Percentiles rank a stretch among this genome's conserved stretches.
These are phyloP conservation scores for Merluccius polli DNA, from an alignment of 2,797 vertebrate species.

Conservation along the genomic window DNA sequence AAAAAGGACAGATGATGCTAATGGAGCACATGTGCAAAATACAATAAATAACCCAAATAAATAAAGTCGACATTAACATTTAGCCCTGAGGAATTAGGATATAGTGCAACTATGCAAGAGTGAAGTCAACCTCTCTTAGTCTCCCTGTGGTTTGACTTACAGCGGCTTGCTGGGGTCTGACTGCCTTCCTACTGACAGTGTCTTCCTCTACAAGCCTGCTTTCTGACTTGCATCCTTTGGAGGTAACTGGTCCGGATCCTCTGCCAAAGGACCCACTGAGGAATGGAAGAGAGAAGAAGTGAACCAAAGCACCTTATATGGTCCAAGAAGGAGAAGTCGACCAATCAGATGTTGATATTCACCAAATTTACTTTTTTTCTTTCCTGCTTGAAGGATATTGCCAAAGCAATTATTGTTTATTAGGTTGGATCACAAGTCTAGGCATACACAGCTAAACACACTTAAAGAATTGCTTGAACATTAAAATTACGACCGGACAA, in stretches of 20 bases:
- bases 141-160: conserved; percentile 28
- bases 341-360: neutral
- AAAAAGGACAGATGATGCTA: neutral
- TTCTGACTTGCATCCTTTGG: conserved; percentile 68
- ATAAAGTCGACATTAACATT: conserved; percentile 29
- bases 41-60: conserved; percentile 36
- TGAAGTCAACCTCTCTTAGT: neutral
- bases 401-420: neutral
- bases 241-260: conserved; percentile 80
- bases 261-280: conserved; percentile 76
- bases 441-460: neutral
- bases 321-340: neutral
- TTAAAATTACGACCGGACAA: neutral
- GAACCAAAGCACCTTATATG: conserved; percentile 1
- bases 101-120: conserved; percentile 35
- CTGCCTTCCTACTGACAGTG: conserved; percentile 66
- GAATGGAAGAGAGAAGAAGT: conserved; percentile 19
- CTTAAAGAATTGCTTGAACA: neutral
- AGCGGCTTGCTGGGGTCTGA: conserved; percentile 15
- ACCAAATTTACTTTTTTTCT: neutral
- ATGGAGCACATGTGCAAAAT: conserved; percentile 12
- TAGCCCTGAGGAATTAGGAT: conserved; percentile 56
- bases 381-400: neutral
- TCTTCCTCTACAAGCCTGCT: conserved; percentile 51
- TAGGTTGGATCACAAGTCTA: neutral